Conservation (phyloP, 2,113 vertebrate species). For the Pyxicephalus adspersus region DNA sequence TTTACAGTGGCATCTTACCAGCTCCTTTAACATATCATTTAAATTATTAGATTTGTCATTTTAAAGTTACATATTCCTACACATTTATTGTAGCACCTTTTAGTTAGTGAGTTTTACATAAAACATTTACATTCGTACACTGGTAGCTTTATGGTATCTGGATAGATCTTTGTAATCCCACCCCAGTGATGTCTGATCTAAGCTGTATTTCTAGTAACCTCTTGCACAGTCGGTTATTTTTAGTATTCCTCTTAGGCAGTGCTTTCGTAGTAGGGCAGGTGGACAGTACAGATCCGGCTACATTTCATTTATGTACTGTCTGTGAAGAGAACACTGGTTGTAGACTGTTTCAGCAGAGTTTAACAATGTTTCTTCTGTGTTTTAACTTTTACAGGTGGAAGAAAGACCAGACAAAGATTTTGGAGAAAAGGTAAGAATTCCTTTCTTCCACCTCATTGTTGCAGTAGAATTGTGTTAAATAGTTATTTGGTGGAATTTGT, state of each 20-base stretch:
- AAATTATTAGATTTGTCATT: too few relatives aligned
- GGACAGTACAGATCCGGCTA: background rate
- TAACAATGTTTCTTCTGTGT: background rate
- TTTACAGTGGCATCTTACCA: too few relatives aligned
- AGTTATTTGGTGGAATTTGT: too few relatives aligned
- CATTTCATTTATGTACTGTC: background rate
- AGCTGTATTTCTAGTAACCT: slow-evolving; percentile 22
- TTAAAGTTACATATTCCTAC: too few relatives aligned
- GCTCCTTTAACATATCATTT: too few relatives aligned
- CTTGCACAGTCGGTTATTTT: slow-evolving; percentile 13
- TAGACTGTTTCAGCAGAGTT: background rate
- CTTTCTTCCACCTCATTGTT: background rate
- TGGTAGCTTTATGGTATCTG: too few relatives aligned
- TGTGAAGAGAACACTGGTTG: too few relatives aligned
- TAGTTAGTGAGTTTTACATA: too few relatives aligned
- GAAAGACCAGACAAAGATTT: slow-evolving; percentile 80
- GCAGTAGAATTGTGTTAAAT: too few relatives aligned
- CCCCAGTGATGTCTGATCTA: slow-evolving; percentile 43
- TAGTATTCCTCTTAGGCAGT: background rate
- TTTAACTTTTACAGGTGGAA: slow-evolving; percentile 68
- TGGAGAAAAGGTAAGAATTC: slow-evolving; percentile 73
- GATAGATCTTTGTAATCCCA: too few relatives aligned
- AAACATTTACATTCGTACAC: too few relatives aligned
- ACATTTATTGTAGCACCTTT: too few relatives aligned
- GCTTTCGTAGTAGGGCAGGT: background rate